Percentiles rank a stretch among this genome's conserved stretches.
Conservation (phyloP, 92 coral and sea anemone genomes). For the Galaxea fascicularis region DNA sequence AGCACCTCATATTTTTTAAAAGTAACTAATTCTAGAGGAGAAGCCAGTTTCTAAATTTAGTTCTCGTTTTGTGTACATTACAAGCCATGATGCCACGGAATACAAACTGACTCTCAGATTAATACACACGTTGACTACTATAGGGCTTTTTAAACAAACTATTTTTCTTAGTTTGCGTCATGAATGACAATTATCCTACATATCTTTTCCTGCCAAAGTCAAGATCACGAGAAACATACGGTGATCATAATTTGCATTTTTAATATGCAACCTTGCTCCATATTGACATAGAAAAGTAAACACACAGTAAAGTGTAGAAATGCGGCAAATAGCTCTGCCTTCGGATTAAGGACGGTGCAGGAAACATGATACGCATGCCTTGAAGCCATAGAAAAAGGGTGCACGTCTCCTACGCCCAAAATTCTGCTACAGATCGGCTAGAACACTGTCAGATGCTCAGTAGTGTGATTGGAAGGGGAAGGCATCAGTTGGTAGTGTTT, state of each 20-base stretch:
- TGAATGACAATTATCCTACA: background rate
- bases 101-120: background rate
- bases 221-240: background rate
- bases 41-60: background rate
- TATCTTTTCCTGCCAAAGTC: background rate
- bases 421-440: too few relatives aligned
- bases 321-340: background rate
- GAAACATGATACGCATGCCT: too few relatives aligned
- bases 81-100: background rate
- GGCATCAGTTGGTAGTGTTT: too few relatives aligned
- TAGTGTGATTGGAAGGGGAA: too few relatives aligned
- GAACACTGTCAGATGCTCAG: too few relatives aligned
- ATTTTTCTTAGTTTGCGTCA: background rate
- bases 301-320: background rate
- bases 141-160: background rate
- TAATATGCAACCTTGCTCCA: background rate
- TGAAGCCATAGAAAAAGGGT: too few relatives aligned
- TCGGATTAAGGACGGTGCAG: too few relatives aligned
- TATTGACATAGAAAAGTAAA: conserved; percentile 1
- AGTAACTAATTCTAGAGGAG: background rate
- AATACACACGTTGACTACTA: too few relatives aligned
- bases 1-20: too few relatives aligned
- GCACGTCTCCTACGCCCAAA: too few relatives aligned
- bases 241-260: conserved; percentile 30
- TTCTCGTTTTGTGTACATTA: background rate